phyloP scores from a whole-genome alignment of 2,888 invertebrate genomes.

The Andrena marginata region DNA sequence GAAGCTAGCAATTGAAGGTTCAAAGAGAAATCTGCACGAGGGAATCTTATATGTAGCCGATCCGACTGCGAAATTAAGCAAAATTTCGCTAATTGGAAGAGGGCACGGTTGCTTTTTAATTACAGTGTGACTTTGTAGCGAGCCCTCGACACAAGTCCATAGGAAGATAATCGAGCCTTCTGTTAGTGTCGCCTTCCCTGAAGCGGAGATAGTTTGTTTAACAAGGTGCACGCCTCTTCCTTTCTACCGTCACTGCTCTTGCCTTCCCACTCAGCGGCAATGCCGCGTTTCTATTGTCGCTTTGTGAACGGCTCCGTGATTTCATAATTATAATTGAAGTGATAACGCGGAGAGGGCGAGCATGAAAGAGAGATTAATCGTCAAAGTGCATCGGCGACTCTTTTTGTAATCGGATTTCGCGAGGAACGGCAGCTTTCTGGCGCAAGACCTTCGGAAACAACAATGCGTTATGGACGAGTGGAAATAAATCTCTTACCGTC shows the following conservation, averaged over 20 bases:
- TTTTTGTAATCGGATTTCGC: slow-evolving; percentile 29
- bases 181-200: slow-evolving; percentile 31
- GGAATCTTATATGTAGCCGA: slow-evolving; percentile 9
- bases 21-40: slow-evolving; percentile 7
- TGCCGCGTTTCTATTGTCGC: slow-evolving; percentile 49
- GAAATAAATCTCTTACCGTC: background rate
- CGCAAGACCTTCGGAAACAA: slow-evolving; percentile 9
- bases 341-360: slow-evolving; percentile 24
- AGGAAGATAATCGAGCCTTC: slow-evolving; percentile 47
- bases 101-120: slow-evolving; percentile 48
- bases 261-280: slow-evolving; percentile 6
- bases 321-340: slow-evolving; percentile 53
- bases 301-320: slow-evolving; percentile 46
- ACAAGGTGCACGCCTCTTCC: slow-evolving; percentile 39
- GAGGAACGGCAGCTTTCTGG: background rate
- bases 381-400: slow-evolving; percentile 38
- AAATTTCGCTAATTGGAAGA: slow-evolving; percentile 42
- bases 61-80: background rate
- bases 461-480: slow-evolving; percentile 5
- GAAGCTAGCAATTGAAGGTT: background rate
- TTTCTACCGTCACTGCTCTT: slow-evolving; percentile 18
- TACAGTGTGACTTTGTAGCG: slow-evolving; percentile 50
- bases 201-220: slow-evolving; percentile 52
- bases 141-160: slow-evolving; percentile 12
- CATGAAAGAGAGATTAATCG: slow-evolving; percentile 39